Evolutionary conservation across 2,113 vertebrate species (phyloP), one percentile per base, ranked within the genome.

Genomic region (Talpa occidentalis): DNA sequence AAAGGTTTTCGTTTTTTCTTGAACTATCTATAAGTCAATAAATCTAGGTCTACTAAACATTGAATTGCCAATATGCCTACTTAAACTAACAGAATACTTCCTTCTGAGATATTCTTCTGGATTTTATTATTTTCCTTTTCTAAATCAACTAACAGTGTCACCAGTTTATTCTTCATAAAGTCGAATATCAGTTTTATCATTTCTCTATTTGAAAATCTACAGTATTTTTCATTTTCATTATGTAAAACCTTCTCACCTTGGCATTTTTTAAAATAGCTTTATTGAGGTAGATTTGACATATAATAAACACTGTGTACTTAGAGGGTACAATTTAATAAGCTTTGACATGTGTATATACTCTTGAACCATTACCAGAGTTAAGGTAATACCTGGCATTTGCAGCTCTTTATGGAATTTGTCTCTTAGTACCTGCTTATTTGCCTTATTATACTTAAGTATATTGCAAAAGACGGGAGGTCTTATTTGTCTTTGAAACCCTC

Each of bases 121-220:
- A 40, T 21, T 67, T 92, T 67, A 69, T 76, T 24, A 76, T 49
- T 81, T 81, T 74, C 52, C 16, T 62, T 86, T 76, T 62, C 37
- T 35, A 37, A 37, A 14, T 80, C 28, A 52, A 69, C n/a, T 59
- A 30, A 86, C 19, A 73, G 30, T 90, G 24, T 64, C 49, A 60
- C 22, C 67, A 72, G 40, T 73, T 95, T 79, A 73, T 85, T 85
- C 26, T 60, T 74, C 69, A 86, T 21, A 76, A 67, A 69, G 60
- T 1, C 86, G 28, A 87, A 62, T 54, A 32, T 6, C 17, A 74
- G 44, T 76, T 69, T 87, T 62, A 60, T 80, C 10, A 85, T 80
- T 60, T 86, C 30, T 77, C 87, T 77, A 35, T 52, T 93, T 62
- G 26, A 21, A 83, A 54, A n/a, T n/a, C 54, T 56, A 21, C 30